Evolutionary conservation across 2,797 vertebrate species (phyloP), one percentile per base, ranked within the genome.

Genomic region (Sarcoramphus papa): DNA sequence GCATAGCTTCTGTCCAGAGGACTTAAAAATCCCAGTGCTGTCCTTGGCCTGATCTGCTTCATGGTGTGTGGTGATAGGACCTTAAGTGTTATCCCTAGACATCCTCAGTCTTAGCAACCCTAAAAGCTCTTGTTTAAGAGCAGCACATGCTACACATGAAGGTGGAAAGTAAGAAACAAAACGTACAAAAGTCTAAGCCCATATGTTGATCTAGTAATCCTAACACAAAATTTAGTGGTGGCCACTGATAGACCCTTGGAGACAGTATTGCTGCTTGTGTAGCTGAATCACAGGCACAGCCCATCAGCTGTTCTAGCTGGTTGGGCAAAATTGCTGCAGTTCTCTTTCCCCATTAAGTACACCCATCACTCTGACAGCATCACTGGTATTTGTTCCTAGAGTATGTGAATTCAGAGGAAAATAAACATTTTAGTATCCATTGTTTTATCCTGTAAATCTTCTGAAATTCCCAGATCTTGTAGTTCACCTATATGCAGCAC

Each of bases 31-130:
- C n/a, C 54, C 25, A n/a, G 18, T 75, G 12, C 3, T n/a, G 5
- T 47, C 25, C 19, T 72, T 83, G 54, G 17, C 9, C 20, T 60
- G 11, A 40, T 62, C 37, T 68, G 19, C 27, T 69, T 86, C 30
- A n/a, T 69, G 4, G 10, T 41, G 10, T 28, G 22, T 0, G 2
- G 6, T 43, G 21, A 19, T 35, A 65, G 1, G 8, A 62, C 31
- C 28, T 88, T 35, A 57, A 76, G 10, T 0, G 0, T 43, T 80
- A 53, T 25, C 17, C 7, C 28, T 47, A 53, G 41, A 37, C 31
- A 51, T 45, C 16, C 9, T 65, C 27, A 56, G 15, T 23, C 19
- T 24, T 59, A 37, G 9, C 11, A 70, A 21, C 12, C 14, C 12
- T 16, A 45, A 72, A 56, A 73, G 3, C 17, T 60, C 45, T 64